Evolutionary conservation across 2,797 vertebrate genomes (phyloP), one percentile per base, ranked within the genome.

Genomic region (Gambelia wislizenii): DNA sequence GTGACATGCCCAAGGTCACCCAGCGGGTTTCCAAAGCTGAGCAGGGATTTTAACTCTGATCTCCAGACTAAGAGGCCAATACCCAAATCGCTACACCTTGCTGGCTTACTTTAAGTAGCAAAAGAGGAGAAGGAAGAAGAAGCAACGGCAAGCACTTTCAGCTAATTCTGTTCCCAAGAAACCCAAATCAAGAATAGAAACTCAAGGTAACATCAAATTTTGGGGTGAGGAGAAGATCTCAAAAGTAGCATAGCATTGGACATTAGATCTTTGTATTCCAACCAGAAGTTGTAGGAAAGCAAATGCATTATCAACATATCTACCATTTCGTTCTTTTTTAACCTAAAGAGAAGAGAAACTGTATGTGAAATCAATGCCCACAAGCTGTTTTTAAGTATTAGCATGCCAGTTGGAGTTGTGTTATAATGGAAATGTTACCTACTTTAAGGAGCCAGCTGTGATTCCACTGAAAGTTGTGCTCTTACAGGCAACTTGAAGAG

Each of bases 391-490:
- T 79, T 49, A 54, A 20, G 49, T 61, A 81, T 80, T 59, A 87
- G 18, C 6, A 4, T 27, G 47, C 83, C 92, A 88, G 83, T 0
- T 75, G 83, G 72, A 36, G 78, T 72, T 0, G 5, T 39, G 59
- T 93, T 93, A 56, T 92, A 95, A 92, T 78, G 89, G 93, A 92
- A 94, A 91, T 42, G 77, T 81, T 87, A 90, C 83, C 92, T 92
- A 42, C 80, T 83, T 42, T 61, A 42, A 39, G 91, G 44, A 89
- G 84, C 49, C 89, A 87, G 92, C 79, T 75, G 39, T 47, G 83
- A 86, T 16, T 3, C 81, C 49, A 14, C 0, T 77, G 87, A 84
- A 91, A 92, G 85, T 59, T 83, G n/a, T 20, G 74, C 91, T 84
- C 84, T 8, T 1, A 0, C 83, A 77, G 86, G 87, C 89, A 93